phyloP scores from a whole-genome alignment of 2,797 vertebrate genomes.

The Gadopsis marmoratus region DNA sequence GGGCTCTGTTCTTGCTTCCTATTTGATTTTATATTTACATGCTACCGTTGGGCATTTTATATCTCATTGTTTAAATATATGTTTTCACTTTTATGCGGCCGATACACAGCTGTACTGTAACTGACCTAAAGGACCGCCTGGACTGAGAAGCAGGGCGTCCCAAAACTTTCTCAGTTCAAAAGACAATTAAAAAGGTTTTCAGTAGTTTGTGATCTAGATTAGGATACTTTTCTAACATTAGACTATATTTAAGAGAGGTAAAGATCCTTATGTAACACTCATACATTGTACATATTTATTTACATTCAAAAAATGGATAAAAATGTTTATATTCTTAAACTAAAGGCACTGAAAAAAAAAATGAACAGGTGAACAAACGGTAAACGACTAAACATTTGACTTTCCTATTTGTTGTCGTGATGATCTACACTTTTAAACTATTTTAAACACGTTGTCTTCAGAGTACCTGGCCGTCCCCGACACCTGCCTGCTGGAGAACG shows the following conservation, averaged over 20 bases:
- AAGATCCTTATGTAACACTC: neutral
- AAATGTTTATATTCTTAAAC: neutral
- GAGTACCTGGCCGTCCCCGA: neutral
- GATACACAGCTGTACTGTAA: neutral
- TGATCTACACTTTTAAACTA: neutral
- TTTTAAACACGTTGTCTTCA: neutral
- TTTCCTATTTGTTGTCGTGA: neutral
- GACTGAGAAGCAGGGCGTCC: no score
- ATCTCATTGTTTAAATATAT: neutral
- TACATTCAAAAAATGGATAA: neutral
- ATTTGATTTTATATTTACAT: neutral
- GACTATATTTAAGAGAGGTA: no score
- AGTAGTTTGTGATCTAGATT: no score
- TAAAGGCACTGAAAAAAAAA: neutral
- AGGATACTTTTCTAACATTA: no score
- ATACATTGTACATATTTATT: neutral
- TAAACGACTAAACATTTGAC: neutral
- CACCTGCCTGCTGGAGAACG: slow-evolving; percentile 81
- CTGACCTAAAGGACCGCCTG: no score
- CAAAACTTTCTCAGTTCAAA: neutral
- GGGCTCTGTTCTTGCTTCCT: neutral
- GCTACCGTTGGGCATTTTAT: neutral
- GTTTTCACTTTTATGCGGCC: no score
- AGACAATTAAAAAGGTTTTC: neutral
- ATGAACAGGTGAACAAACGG: neutral